Base-by-base conservation (phyloP, 2,888 invertebrate species). In the Timema podura region DNA sequence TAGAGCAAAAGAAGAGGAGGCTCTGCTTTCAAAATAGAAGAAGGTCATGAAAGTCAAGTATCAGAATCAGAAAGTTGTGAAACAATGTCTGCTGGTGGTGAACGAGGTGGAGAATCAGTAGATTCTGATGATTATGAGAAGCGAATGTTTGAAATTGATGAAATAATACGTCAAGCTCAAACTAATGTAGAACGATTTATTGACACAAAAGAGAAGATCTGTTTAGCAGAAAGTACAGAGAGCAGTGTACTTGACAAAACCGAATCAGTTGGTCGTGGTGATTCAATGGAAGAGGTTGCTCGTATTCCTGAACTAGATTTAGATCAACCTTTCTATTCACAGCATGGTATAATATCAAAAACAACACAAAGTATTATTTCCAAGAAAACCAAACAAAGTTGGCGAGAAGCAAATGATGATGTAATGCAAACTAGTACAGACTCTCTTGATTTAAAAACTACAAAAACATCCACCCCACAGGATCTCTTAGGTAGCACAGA, bases 1-100 rank as follows among this genome's bases (percentile, higher is more conserved):
- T 64, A 88, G 90, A 73, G 94, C 92, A 0, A 89, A 91, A 77
- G 93, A 93, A 81, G 95, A 95, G 79, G 95, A 94, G 77, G 91
- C 91, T 30, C 79, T 92, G 68, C 81, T 96, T 8, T 78, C 82
- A 5, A 83, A 78, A 84, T 84, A 51, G 84, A 84, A 51, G 84
- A 84, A 72, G 88, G 88, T 72, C 83, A 83, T 75, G 88, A 88
- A 71, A 88, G 83, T 74, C 78, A 83, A 70, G 81, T 73, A 6
- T 86, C 86, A 0, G 87, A 87, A 77, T 82, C 84, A 6, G 86
- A 84, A 78, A 85, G 85, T 73, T 85, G 85, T 75, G 82, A 89
- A 83, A 83, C 89, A 78, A 79, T 89, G 80, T 81, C 89, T 44
- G 76, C 73, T 47, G 71, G 71, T 61, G 81, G 85, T 80, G 87